phyloP scores from a whole-genome alignment of 2,113 vertebrate species.

The Cryptoleucopteryx plumbea region DNA sequence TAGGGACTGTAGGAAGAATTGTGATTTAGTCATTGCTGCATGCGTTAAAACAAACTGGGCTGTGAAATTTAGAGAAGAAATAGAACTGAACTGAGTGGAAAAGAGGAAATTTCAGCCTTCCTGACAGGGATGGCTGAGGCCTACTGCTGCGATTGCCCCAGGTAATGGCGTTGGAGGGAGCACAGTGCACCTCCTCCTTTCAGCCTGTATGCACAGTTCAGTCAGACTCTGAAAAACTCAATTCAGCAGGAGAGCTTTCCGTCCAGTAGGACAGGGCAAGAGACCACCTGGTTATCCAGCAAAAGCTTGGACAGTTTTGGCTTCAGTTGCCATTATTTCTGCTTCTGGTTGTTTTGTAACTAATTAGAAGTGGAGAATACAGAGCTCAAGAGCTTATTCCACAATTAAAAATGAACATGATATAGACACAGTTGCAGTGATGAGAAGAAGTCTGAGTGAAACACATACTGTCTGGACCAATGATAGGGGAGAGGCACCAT shows the following conservation, averaged over 20 bases:
- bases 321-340: neutral
- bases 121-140: rapidly evolving
- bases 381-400: neutral
- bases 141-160: neutral
- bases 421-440: neutral
- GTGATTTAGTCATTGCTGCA: neutral
- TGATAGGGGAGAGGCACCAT: neutral
- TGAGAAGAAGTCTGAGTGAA: neutral
- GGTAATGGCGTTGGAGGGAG: neutral
- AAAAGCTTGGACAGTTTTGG: neutral
- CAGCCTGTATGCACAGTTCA: neutral
- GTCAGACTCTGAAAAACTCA: neutral
- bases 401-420: neutral
- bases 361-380: neutral
- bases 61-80: neutral
- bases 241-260: neutral
- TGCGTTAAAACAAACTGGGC: neutral
- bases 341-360: neutral
- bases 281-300: neutral
- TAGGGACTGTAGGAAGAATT: neutral
- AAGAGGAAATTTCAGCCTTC: neutral
- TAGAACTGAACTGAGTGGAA: neutral
- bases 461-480: neutral
- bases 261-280: neutral
- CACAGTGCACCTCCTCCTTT: neutral